Base-by-base conservation (phyloP, 37 sponge, comb jelly and placozoan genomes). In the Agelas oroides region DNA sequence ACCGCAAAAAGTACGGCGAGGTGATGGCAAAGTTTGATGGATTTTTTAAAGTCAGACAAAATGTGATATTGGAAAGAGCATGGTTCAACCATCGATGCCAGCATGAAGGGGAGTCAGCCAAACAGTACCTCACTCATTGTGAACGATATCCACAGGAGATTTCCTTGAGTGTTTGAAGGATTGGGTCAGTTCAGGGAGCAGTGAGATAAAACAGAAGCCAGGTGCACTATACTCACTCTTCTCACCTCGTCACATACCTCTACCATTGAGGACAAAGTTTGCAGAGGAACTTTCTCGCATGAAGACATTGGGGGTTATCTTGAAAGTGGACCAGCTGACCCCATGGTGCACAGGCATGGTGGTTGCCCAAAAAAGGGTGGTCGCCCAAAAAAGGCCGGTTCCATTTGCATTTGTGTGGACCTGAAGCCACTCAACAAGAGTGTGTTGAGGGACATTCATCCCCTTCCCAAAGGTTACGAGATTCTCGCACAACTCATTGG, bases 331-430 rank as follows among this genome's bases (percentile, higher is more conserved):
- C 30, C 60, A 34, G 19, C 71, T 71, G 5, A 70, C 82, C 34
- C 58, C 38, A 1, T 81, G 46, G 41, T 81, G 82, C 55, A 71
- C 82, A n/a, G 71, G 59, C 2, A 80, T 87, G 81, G 81, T 74
- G 18, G 72, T 80, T 24, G 69, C 16, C 71, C 82, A 17, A 81
- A 81, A 38, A 41, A 41, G 46, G 8, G 12, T 3, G 69, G 59
- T 12, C n/a, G n/a, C 16, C 71, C 82, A 17, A 81, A 81, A 38
- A 41, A 41, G 46, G 8, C 27, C 6, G 69, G 59, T 12, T n/a
- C 24, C n/a, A n/a, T 78, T 34, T 41, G 41, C 20, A 35, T 78
- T 18, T 78, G 63, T 59, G 63, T 78, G 32, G 64, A 78, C 34
- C 23, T 61, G n/a, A 78, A 58, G 24, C 61, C 58, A 54, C 35